Evolutionary conservation across 92 coral and sea anemone species (phyloP).

Genomic region (Virgularia gustaviana): DNA sequence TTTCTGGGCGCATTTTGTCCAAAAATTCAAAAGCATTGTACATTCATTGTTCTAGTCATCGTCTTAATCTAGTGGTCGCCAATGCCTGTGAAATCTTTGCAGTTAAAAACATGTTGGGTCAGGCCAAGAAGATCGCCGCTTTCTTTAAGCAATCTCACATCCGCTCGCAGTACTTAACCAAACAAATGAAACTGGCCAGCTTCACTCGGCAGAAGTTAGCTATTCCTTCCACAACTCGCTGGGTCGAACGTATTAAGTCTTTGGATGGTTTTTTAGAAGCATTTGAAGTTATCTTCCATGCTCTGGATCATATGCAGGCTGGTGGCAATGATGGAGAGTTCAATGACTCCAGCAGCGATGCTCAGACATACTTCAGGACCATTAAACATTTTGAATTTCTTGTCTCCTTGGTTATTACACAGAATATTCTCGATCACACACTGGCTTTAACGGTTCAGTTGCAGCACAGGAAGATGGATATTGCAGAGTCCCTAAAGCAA

Average conservation of each 20-base stretch:
- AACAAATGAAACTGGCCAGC: too few species aligned
- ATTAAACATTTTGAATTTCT: too few species aligned
- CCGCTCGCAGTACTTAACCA: too few species aligned
- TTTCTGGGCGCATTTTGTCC: not conserved
- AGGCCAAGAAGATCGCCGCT: not conserved
- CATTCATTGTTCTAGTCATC: not conserved
- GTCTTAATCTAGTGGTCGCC: constrained; percentile 3
- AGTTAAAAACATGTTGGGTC: not conserved
- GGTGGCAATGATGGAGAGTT: not conserved
- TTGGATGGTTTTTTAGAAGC: constrained; percentile 22
- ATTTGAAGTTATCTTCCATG: too few species aligned
- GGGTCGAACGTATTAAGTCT: constrained; percentile 5
- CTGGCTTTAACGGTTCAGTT: too few species aligned
- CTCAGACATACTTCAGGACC: not conserved
- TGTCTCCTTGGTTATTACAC: too few species aligned
- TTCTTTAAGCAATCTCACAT: too few species aligned
- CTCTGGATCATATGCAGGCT: not conserved
- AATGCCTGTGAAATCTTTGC: not conserved
- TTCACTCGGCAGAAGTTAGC: not conserved
- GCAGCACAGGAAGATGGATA: constrained; percentile 6
- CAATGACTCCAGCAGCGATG: constrained; percentile 4
- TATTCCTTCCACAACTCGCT: constrained; percentile 17
- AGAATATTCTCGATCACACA: too few species aligned
- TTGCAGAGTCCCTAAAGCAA: constrained; percentile 5
- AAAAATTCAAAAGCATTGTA: not conserved